These are phyloP conservation scores for Carcinoscorpius rotundicauda DNA, from an alignment of 1,140 invertebrate genomes.

Conservation along the genomic window DNA sequence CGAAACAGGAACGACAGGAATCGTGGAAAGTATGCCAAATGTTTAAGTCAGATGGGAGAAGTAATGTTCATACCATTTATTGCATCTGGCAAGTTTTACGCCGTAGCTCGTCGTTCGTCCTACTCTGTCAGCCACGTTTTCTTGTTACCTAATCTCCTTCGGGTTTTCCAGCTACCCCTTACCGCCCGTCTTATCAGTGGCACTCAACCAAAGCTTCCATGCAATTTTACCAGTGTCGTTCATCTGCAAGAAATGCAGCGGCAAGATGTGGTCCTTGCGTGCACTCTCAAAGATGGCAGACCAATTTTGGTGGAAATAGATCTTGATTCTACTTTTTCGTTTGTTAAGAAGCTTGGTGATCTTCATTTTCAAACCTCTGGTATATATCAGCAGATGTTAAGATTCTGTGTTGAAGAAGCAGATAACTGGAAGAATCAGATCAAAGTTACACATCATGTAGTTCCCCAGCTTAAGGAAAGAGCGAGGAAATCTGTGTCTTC, in stretches of 20 bases:
- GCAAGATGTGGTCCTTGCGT: slow-evolving; percentile 33
- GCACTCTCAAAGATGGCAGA: slow-evolving; percentile 31
- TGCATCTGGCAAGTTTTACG: slow-evolving; percentile 32
- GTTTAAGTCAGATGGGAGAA: slow-evolving; percentile 32
- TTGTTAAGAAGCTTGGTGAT: slow-evolving; percentile 21
- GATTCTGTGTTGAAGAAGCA: slow-evolving; percentile 26
- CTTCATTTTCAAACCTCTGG: slow-evolving; percentile 19
- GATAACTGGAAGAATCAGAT: slow-evolving; percentile 28
- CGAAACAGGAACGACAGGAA: slow-evolving; percentile 13
- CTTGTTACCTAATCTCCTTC: slow-evolving; percentile 29
- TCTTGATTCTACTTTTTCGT: slow-evolving; percentile 29
- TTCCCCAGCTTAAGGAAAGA: slow-evolving; percentile 3
- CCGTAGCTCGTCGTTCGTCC: slow-evolving; percentile 27
- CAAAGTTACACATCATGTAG: slow-evolving; percentile 21
- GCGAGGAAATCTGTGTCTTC: not conserved
- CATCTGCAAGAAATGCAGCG: slow-evolving; percentile 29
- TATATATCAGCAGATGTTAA: slow-evolving; percentile 22
- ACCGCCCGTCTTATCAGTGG: slow-evolving; percentile 31
- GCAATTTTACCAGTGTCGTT: slow-evolving; percentile 31
- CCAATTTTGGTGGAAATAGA: slow-evolving; percentile 33
- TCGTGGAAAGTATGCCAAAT: slow-evolving; percentile 30
- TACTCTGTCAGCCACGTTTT: slow-evolving; percentile 31
- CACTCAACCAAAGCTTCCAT: slow-evolving; percentile 27
- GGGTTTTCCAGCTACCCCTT: slow-evolving; percentile 27
- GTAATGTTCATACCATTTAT: slow-evolving; percentile 33